Conservation (phyloP, 2,113 vertebrate genomes). For the Propithecus coquereli region DNA sequence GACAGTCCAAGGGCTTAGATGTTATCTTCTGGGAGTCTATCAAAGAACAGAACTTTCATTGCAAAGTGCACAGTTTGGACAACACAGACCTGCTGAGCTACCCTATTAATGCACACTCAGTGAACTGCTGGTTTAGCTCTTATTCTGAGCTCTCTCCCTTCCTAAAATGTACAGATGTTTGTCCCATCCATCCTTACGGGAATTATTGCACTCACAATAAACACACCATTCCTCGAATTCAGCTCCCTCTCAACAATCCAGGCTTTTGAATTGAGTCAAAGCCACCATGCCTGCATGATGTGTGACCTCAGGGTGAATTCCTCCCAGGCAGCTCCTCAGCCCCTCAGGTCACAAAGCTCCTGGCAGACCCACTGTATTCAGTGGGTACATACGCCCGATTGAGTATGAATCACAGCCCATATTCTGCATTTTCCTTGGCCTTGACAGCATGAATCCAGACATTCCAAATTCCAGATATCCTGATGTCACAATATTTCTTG, state of each 20-base stretch:
- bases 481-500: background rate
- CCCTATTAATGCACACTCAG: background rate
- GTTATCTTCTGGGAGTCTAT: background rate
- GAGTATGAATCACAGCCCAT: background rate
- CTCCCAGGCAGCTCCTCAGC: background rate
- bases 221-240: background rate
- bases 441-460: no score
- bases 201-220: background rate
- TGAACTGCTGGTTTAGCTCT: background rate
- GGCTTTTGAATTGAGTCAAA: background rate
- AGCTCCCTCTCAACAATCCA: background rate
- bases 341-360: background rate
- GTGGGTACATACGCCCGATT: no score
- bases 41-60: background rate
- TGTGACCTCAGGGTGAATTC: background rate
- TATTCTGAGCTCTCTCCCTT: background rate
- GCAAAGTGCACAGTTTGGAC: background rate
- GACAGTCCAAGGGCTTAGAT: background rate
- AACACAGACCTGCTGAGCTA: no score
- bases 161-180: background rate
- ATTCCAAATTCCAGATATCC: background rate
- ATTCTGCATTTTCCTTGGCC: background rate
- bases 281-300: background rate
- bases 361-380: background rate
- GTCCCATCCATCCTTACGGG: background rate